A percentile compares a stretch with the other conserved stretches of the same genome.
Conservation (phyloP, 2,113 vertebrate species). For the Pristiophorus japonicus region DNA sequence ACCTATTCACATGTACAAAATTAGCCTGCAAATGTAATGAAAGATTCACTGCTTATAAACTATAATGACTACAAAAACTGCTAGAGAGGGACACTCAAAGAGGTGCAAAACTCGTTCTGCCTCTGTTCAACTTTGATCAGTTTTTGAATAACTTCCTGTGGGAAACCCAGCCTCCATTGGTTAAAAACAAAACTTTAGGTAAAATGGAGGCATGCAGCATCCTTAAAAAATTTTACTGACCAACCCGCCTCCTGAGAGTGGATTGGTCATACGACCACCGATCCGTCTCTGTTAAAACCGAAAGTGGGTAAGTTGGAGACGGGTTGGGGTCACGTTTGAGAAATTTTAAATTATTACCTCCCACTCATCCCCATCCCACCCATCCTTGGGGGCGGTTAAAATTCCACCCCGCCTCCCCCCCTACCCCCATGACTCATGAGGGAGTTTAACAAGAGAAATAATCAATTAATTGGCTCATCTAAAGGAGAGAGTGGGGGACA, state of each 20-base stretch:
- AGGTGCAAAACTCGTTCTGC: neutral
- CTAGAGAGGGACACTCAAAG: neutral
- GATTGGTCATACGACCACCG: neutral
- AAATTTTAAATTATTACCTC: neutral
- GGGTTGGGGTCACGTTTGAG: neutral
- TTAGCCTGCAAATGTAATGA: neutral
- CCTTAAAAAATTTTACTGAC: too few relatives aligned
- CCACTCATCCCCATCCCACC: neutral
- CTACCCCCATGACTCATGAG: neutral
- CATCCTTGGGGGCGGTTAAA: neutral
- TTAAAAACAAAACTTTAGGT: too few relatives aligned
- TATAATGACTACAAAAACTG: neutral
- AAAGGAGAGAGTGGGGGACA: neutral
- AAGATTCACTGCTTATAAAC: neutral
- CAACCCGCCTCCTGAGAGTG: neutral
- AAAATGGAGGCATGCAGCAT: too few relatives aligned
- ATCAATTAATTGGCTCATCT: neutral
- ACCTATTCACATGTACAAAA: constrained; percentile 42
- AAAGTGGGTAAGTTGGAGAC: too few relatives aligned
- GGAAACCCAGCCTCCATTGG: too few relatives aligned
- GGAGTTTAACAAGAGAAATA: neutral
- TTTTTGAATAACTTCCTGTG: neutral
- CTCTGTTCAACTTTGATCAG: neutral
- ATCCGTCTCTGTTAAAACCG: too few relatives aligned
- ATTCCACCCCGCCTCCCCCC: neutral